A percentile compares a stretch with the other conserved stretches of the same genome.
phyloP scores from a whole-genome alignment of 2,797 vertebrate genomes.

The Tadarida brasiliensis region DNA sequence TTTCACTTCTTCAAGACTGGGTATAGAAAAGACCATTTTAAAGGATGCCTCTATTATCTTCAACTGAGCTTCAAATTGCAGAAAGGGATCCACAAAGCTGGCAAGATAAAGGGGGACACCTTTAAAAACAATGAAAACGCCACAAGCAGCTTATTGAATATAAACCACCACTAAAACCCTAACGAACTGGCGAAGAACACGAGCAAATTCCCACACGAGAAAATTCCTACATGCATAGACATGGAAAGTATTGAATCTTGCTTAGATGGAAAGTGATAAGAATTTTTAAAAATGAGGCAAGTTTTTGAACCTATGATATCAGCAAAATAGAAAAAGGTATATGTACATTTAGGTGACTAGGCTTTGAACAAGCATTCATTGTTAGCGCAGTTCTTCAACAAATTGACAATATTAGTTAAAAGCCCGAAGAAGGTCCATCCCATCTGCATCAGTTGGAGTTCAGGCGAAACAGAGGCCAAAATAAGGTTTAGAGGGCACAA shows the following conservation, averaged over 20 bases:
- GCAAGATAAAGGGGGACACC: not conserved
- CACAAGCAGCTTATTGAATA: not conserved
- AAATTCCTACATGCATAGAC: not conserved
- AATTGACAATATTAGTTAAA: not conserved
- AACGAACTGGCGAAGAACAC: not conserved
- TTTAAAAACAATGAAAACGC: not conserved
- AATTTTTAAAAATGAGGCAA: not conserved
- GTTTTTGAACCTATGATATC: not conserved
- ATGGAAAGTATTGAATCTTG: not conserved
- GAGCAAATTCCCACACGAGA: not conserved
- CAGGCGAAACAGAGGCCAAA: not conserved
- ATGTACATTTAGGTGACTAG: not conserved
- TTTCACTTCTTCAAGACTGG: not conserved
- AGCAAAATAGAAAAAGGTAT: not conserved
- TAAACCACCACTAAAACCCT: not conserved
- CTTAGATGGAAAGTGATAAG: not conserved
- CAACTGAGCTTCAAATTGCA: constrained; percentile 73
- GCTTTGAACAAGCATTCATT: not conserved
- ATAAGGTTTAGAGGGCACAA: not conserved
- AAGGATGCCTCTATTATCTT: constrained; percentile 56
- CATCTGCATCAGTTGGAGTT: not conserved
- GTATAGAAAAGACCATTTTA: constrained; percentile 34
- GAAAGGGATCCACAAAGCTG: constrained; percentile 70
- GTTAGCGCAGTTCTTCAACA: not conserved
- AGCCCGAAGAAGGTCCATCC: not conserved